Base-by-base conservation (phyloP, 1,140 invertebrate genomes). In the Drosophila asahinai region DNA sequence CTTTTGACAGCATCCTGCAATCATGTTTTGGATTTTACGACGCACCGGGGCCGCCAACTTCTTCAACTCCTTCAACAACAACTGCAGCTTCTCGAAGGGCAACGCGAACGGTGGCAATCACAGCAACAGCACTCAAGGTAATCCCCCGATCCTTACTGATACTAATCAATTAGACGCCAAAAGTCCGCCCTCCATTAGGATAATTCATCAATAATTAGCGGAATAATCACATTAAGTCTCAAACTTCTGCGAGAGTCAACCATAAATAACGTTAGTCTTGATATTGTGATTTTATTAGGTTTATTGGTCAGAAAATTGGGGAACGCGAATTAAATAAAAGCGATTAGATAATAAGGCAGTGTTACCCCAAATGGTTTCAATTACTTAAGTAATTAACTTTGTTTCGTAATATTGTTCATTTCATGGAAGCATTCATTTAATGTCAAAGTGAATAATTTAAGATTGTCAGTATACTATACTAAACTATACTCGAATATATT, bases 11-110 rank as follows among this genome's bases (percentile, higher is more conserved):
- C 38, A 72, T 55, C 30, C 67, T 12, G n/a, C 11, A 76, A 91
- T 68, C 51, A 93, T 93, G 92, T 93, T 93, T 93, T 93, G 92
- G 92, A 93, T 93, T 77, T 80, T 93, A 80, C 83, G 92, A 36
- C 84, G 92, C 61, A 93, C 92, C 8, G 92, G 92, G 27, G 92
- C 92, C 36, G 92, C 80, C 62, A 93, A 92, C 75, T 93, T 93
- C 74, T 93, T 93, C 60, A 93, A 93, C 77, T 93, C 92, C 33
- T 76, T 93, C 22, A 93, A 93, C 81, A 93, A 93, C 65, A 93
- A 93, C 65, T 93, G 91, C 86, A 91, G 81, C 63, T 84, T 91
- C 30, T 84, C 81, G n/a, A 93, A 91, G 59, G 59, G 77, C 62
- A 91, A 77, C 25, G 55, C 57, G 45, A 83, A 65, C 42, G 86